A percentile compares a stretch with the other conserved stretches of the same genome.
phyloP scores from a whole-genome alignment of 2,113 vertebrate genomes.

The Phalacrocorax aristotelis region DNA sequence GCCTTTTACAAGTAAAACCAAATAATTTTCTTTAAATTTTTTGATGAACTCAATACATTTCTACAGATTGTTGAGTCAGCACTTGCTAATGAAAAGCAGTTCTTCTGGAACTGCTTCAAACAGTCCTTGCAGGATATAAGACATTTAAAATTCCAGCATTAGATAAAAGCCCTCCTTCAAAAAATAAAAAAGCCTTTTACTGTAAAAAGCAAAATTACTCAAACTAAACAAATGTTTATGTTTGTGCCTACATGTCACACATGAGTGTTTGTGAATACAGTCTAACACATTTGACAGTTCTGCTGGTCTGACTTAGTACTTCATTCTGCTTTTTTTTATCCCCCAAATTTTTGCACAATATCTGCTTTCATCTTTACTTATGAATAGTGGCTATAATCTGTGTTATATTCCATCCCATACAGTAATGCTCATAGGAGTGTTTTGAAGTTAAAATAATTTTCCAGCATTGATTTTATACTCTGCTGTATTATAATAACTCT shows the following conservation, averaged over 20 bases:
- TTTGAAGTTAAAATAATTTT: constrained; percentile 45
- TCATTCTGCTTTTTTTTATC: background rate
- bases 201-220: constrained; percentile 8
- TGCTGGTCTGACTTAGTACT: constrained; percentile 49
- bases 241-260: constrained; percentile 57
- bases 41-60: background rate
- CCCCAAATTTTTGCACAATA: constrained; percentile 18
- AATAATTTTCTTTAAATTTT: constrained; percentile 25
- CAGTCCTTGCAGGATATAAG: constrained; percentile 24
- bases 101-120: constrained; percentile 63
- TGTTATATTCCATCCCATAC: background rate
- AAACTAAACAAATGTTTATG: constrained; percentile 64
- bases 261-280: constrained; percentile 62
- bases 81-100: constrained; percentile 61
- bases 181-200: background rate
- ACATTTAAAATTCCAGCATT: constrained; percentile 47
- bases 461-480: constrained; percentile 3
- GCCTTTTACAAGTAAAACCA: constrained; percentile 29
- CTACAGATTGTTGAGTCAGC: constrained; percentile 48
- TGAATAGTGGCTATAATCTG: constrained; percentile 10
- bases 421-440: background rate
- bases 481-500: background rate
- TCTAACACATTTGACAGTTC: constrained; percentile 69
- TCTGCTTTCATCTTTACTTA: constrained; percentile 49
- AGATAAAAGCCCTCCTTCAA: constrained; percentile 35